These are phyloP conservation scores for Tinea trinotella DNA, from an alignment of 2,888 invertebrate species.

Conservation along the genomic window DNA sequence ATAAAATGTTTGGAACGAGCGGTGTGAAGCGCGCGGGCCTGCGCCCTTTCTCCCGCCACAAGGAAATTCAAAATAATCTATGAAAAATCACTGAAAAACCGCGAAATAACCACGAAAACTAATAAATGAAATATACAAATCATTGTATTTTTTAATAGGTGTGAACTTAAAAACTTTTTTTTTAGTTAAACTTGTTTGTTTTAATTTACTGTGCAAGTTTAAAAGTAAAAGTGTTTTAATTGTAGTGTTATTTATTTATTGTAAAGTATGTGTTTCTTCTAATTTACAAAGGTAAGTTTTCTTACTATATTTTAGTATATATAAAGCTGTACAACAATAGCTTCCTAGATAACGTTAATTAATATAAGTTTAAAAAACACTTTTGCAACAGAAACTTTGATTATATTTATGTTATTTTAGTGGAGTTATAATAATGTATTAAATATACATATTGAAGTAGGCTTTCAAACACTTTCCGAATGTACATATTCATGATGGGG, in stretches of 20 bases:
- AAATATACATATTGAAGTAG: not conserved
- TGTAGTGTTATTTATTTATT: not conserved
- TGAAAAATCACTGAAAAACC: not conserved
- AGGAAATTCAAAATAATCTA: conserved; percentile 45
- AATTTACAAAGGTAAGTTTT: not conserved
- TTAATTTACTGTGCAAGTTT: not conserved
- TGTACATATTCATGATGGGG: not conserved
- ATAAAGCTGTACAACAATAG: too few species aligned
- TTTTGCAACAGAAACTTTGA: too few species aligned
- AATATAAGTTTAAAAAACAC: too few species aligned
- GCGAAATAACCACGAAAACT: not conserved
- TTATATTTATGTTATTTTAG: too few species aligned
- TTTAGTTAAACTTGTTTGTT: not conserved
- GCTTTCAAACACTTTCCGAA: not conserved
- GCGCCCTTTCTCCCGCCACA: conserved; percentile 49
- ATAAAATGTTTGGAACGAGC: conserved; percentile 53
- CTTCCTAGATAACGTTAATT: too few species aligned
- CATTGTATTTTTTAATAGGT: not conserved
- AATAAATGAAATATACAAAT: not conserved
- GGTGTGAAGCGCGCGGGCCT: conserved; percentile 42
- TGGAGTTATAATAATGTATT: too few species aligned
- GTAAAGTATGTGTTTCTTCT: not conserved
- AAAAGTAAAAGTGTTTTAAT: not conserved
- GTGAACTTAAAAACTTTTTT: not conserved
- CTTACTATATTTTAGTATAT: too few species aligned